phyloP scores from a whole-genome alignment of 2,797 vertebrate genomes.

The Sebastes wilsoni region DNA sequence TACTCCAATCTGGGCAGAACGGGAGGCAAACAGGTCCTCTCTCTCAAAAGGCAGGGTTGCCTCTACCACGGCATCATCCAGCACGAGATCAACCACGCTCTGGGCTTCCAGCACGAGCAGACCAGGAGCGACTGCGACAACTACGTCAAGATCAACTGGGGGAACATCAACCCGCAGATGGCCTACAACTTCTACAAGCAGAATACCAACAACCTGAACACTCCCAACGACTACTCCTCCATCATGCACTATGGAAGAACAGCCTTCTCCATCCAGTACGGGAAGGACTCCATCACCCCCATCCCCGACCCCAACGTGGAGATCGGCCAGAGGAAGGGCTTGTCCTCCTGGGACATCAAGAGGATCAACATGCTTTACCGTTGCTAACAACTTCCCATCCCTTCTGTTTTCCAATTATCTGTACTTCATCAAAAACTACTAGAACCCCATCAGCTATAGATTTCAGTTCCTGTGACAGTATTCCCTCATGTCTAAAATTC shows the following conservation, averaged over 20 bases:
- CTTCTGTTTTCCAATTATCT: neutral
- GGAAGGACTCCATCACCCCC: neutral
- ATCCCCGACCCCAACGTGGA: neutral
- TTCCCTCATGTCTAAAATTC: neutral
- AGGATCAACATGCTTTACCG: neutral
- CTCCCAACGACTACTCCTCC: neutral
- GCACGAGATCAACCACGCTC: neutral
- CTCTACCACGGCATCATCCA: neutral
- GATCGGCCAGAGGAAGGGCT: neutral
- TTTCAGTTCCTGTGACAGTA: neutral
- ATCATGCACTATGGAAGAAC: neutral
- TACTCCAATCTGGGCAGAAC: too few relatives aligned
- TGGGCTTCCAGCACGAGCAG: neutral
- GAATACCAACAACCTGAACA: neutral
- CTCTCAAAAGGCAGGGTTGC: neutral
- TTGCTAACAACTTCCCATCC: neutral
- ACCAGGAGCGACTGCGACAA: neutral
- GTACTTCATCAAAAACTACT: neutral
- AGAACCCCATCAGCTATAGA: neutral
- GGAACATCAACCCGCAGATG: neutral
- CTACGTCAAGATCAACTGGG: neutral
- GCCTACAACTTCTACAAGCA: neutral
- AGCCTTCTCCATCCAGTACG: neutral
- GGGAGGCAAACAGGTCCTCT: neutral
- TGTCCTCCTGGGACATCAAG: neutral